These are phyloP conservation scores for Halichoeres trimaculatus DNA, from an alignment of 2,113 vertebrate species.

Conservation along the genomic window DNA sequence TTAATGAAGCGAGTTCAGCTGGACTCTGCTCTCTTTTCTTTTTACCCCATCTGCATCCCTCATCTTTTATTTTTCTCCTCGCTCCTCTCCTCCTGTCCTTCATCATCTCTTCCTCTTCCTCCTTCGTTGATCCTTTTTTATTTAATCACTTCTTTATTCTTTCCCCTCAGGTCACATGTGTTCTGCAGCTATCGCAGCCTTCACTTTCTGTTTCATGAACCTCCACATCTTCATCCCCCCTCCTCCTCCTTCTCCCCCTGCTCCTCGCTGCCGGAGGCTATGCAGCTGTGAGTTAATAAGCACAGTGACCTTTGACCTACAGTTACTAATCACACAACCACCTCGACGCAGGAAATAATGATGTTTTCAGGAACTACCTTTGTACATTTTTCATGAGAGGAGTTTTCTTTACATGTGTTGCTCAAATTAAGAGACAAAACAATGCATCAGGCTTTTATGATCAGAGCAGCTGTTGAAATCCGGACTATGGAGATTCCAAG, in stretches of 20 bases:
- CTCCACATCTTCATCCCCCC: slow-evolving; percentile 24
- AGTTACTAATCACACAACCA: slow-evolving; percentile 31
- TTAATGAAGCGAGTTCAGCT: slow-evolving; percentile 18
- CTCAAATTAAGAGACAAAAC: no score
- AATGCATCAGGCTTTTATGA: no score
- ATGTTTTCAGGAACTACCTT: not conserved
- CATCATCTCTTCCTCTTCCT: not conserved
- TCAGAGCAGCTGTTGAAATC: no score
- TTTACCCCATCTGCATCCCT: not conserved
- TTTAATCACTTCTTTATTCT: slow-evolving; percentile 5
- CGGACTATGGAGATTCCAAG: no score
- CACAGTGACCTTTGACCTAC: slow-evolving; percentile 29
- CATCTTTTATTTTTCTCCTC: not conserved
- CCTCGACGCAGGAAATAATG: not conserved
- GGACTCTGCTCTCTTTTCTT: not conserved
- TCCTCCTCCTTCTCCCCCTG: not conserved
- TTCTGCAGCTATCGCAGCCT: slow-evolving; percentile 36
- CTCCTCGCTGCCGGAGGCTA: not conserved
- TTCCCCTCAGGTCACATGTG: slow-evolving; percentile 33
- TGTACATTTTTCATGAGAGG: no score
- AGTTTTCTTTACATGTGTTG: not conserved
- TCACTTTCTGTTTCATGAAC: slow-evolving; percentile 48
- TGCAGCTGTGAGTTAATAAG: slow-evolving; percentile 48
- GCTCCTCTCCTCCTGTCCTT: not conserved
- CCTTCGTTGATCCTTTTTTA: not conserved